A percentile compares a stretch with the other conserved stretches of the same genome.
phyloP scores from a whole-genome alignment of 2,113 vertebrate species.

The Columba livia region DNA sequence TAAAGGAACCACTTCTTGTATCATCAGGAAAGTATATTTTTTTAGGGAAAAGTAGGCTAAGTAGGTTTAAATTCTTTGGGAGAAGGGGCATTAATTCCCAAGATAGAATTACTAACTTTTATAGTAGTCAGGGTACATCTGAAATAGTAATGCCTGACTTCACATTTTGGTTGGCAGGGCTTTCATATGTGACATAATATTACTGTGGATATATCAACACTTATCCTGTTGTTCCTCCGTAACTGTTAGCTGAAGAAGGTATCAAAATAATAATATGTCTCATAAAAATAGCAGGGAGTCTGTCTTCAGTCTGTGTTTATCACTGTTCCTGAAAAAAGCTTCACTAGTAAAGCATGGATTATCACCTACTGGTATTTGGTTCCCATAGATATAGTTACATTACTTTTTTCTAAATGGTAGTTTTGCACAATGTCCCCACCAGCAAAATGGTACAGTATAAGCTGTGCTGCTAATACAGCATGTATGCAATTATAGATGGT shows the following conservation, averaged over 20 bases:
- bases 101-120: background rate
- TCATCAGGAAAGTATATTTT: background rate
- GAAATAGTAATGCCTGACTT: background rate
- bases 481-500: background rate
- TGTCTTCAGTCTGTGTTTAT: background rate
- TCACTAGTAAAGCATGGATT: background rate
- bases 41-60: background rate
- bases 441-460: background rate
- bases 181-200: constrained; percentile 28
- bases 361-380: background rate
- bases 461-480: background rate
- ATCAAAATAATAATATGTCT: constrained; percentile 28
- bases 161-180: constrained; percentile 16
- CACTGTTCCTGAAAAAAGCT: background rate
- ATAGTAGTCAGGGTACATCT: background rate
- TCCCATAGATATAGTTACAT: background rate
- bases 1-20: background rate
- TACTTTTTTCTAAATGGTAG: background rate
- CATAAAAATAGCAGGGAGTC: constrained; percentile 14
- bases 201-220: constrained; percentile 23
- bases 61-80: background rate
- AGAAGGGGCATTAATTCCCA: background rate
- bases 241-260: background rate
- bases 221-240: background rate
- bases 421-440: background rate